Evolutionary conservation across 2,797 vertebrate species (phyloP).

Genomic region (Carapus acus): DNA sequence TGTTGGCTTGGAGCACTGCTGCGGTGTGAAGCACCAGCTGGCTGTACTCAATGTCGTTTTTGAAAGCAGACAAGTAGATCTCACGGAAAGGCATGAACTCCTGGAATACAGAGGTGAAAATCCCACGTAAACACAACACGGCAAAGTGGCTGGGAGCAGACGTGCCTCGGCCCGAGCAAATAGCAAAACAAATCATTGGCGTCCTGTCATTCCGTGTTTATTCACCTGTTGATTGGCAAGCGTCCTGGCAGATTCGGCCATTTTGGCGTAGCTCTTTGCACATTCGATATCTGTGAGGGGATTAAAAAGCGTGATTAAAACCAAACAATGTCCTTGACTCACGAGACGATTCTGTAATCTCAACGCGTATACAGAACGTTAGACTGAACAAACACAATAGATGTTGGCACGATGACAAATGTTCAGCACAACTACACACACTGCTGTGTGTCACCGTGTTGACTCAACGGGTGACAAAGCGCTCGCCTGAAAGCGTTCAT

Average conservation of each 20-base stretch:
- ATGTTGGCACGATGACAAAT: constrained; percentile 29
- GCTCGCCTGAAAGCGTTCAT: constrained; percentile 48
- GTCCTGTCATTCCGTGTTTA: constrained; percentile 1
- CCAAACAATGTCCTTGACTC: constrained; percentile 12
- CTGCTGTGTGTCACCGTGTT: constrained; percentile 30
- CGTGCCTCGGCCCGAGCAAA: too few species aligned
- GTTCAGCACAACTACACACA: constrained; percentile 22
- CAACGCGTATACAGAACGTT: constrained; percentile 19
- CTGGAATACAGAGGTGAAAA: constrained; percentile 52
- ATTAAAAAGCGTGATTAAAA: constrained; percentile 1
- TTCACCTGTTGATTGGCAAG: constrained; percentile 85
- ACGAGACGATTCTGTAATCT: constrained; percentile 1
- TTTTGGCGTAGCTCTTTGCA: constrained; percentile 88
- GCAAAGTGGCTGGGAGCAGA: not conserved
- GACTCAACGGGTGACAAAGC: constrained; percentile 26
- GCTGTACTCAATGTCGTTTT: constrained; percentile 87
- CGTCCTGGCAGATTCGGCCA: constrained; percentile 91
- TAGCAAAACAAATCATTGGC: too few species aligned
- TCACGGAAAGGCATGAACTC: constrained; percentile 94
- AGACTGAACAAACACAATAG: constrained; percentile 26
- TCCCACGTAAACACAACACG: not conserved
- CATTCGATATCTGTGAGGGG: constrained; percentile 84
- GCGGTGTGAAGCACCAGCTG: constrained; percentile 87
- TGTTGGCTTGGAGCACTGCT: constrained; percentile 87
- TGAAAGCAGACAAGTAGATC: constrained; percentile 85